Percentiles rank a stretch among this genome's conserved stretches.
phyloP scores from a whole-genome alignment of 2,113 vertebrate species.

The Seriola quinqueradiata region DNA sequence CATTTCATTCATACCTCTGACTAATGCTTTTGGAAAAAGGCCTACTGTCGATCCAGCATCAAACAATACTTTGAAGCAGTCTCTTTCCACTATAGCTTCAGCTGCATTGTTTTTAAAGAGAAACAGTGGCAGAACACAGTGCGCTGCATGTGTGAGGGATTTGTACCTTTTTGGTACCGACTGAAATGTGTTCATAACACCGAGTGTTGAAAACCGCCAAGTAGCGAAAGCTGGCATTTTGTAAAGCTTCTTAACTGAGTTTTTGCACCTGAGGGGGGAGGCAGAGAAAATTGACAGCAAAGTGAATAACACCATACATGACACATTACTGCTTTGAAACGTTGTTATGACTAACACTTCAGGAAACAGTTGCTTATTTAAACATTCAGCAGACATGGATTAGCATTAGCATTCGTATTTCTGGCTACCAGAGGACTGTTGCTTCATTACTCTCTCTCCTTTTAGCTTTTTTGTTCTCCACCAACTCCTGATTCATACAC shows the following conservation, averaged over 20 bases:
- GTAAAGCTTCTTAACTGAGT: neutral
- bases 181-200: neutral
- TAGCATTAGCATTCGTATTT: neutral
- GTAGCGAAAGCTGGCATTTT: neutral
- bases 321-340: neutral
- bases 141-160: neutral
- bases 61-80: constrained; percentile 14
- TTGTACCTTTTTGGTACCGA: neutral
- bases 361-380: neutral
- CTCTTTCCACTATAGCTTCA: neutral
- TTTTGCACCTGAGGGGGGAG: neutral
- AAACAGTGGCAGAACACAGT: neutral
- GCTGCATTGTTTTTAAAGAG: neutral
- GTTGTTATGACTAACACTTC: neutral
- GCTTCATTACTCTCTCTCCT: too few relatives aligned
- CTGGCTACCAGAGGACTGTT: neutral
- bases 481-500: neutral
- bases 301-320: neutral
- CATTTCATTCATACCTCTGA: constrained; percentile 34
- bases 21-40: constrained; percentile 35
- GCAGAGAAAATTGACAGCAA: neutral
- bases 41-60: constrained; percentile 1
- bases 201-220: neutral
- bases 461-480: neutral
- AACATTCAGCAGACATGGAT: neutral